Evolutionary conservation across 1,140 invertebrate genomes (phyloP).

Genomic region (Aphelinus atriplicis): DNA sequence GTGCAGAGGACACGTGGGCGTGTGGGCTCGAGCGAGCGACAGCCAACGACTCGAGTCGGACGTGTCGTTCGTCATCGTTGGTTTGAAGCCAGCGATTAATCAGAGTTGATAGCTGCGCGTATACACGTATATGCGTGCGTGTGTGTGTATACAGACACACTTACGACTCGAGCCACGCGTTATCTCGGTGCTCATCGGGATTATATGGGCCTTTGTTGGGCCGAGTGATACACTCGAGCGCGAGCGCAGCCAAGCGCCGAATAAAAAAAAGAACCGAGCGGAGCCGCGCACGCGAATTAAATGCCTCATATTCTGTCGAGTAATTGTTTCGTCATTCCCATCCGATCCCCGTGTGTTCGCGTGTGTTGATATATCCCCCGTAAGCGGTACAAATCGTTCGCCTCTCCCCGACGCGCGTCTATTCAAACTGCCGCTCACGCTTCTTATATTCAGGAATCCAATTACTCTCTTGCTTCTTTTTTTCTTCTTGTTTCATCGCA

Average conservation of each 20-base stretch:
- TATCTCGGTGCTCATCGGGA: constrained; percentile 37
- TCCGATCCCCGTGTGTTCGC: too few species aligned
- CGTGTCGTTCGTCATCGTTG: constrained; percentile 40
- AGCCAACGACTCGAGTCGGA: constrained; percentile 3
- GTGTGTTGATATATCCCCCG: constrained; percentile 13
- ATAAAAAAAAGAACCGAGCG: not conserved
- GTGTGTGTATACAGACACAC: too few species aligned
- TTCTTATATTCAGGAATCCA: too few species aligned
- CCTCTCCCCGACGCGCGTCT: too few species aligned
- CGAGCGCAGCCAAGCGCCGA: not conserved
- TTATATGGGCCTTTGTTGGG: constrained; percentile 39
- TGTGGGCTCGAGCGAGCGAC: not conserved
- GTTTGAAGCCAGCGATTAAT: constrained; percentile 37
- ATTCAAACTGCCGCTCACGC: too few species aligned
- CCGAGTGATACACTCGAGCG: constrained; percentile 6
- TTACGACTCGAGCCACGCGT: constrained; percentile 2
- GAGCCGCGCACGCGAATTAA: not conserved
- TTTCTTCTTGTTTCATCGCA: too few species aligned
- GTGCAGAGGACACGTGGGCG: not conserved
- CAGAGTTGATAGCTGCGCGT: constrained; percentile 34
- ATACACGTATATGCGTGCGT: not conserved
- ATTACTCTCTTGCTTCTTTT: too few species aligned
- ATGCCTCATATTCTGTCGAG: constrained; percentile 11
- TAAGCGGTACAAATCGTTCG: constrained; percentile 24
- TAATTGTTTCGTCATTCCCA: constrained; percentile 40